Percentiles rank a stretch among this genome's conserved stretches.
These are phyloP conservation scores for Pseudochirops corinnae DNA, from an alignment of 2,797 vertebrate genomes.

Conservation along the genomic window DNA sequence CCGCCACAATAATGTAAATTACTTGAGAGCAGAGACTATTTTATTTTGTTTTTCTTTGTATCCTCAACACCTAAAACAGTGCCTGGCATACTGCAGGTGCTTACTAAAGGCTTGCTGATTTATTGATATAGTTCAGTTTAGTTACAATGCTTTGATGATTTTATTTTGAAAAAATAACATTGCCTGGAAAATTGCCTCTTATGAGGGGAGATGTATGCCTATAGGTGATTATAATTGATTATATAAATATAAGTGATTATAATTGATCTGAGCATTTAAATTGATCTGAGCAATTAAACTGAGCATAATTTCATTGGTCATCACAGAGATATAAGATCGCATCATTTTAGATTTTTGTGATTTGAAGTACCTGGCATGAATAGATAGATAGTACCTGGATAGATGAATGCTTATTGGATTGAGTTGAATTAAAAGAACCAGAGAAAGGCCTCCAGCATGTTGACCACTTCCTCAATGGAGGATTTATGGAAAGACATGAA, in stretches of 20 bases:
- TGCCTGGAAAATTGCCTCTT: neutral
- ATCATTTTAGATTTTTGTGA: neutral
- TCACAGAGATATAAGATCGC: neutral
- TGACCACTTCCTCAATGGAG: neutral
- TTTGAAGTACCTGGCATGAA: neutral
- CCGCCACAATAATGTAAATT: neutral
- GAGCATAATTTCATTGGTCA: neutral
- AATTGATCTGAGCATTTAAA: neutral
- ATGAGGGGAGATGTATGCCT: neutral
- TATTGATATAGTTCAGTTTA: neutral
- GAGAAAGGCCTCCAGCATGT: neutral
- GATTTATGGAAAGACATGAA: neutral
- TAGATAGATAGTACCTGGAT: no score
- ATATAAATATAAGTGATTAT: neutral
- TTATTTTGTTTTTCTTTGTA: neutral
- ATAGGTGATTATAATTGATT: neutral
- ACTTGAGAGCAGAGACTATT: neutral
- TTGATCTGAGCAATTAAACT: neutral
- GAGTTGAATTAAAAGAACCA: neutral
- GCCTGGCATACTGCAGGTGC: neutral
- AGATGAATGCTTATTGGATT: neutral
- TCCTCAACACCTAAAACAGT: neutral
- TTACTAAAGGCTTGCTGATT: neutral
- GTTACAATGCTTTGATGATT: neutral
- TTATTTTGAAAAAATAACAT: neutral